phyloP scores from a whole-genome alignment of 1,140 invertebrate genomes.

The Carposina sasakii region DNA sequence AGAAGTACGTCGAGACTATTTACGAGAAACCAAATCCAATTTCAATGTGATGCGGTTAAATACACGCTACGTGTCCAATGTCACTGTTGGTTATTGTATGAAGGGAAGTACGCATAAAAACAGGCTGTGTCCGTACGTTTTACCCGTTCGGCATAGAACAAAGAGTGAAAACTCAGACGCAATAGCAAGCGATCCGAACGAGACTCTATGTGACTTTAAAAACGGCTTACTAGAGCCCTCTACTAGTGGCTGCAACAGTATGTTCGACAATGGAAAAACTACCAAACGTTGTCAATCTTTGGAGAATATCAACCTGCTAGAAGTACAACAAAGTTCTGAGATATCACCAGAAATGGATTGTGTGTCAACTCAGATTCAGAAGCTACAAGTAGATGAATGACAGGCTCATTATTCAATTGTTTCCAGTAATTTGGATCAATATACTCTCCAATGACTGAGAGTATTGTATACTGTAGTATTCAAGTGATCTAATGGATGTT shows the following conservation, averaged over 20 bases:
- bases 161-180: conserved; percentile 75
- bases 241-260: conserved; percentile 47
- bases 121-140: conserved; percentile 64
- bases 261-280: conserved; percentile 21
- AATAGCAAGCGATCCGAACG: conserved; percentile 49
- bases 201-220: conserved; percentile 47
- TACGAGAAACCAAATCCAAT: conserved; percentile 66
- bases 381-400: conserved; percentile 67
- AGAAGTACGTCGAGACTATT: conserved; percentile 71
- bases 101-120: conserved; percentile 64
- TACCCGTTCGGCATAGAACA: conserved; percentile 72
- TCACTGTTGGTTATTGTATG: conserved; percentile 74
- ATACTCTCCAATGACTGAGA: conserved; percentile 17
- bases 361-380: conserved; percentile 61
- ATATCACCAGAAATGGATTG: conserved; percentile 62
- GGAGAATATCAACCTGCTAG: conserved; percentile 58
- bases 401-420: conserved; percentile 16
- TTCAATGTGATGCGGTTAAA: conserved; percentile 71
- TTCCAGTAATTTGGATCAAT: background rate
- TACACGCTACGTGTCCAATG: conserved; percentile 73
- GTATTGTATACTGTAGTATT: conserved; percentile 25
- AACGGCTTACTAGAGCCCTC: conserved; percentile 56
- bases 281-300: conserved; percentile 63
- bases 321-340: conserved; percentile 38
- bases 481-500: conserved; percentile 36